A percentile compares a stretch with the other conserved stretches of the same genome.
Conservation (phyloP, 2,888 invertebrate species). For the Gymnosoma rotundatum region DNA sequence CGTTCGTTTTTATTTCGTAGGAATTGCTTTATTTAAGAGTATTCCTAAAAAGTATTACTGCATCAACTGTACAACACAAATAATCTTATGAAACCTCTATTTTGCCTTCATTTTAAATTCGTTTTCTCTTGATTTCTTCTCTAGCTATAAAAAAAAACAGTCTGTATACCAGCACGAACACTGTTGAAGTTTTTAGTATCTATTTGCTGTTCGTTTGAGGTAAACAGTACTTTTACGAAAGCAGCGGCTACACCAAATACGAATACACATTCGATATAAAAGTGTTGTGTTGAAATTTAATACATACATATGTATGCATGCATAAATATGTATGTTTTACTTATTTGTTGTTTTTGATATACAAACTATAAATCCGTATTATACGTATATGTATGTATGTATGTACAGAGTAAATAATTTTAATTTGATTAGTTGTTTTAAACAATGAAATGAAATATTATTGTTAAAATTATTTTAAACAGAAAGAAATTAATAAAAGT, state of each 20-base stretch:
- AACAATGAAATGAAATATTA: too few species aligned
- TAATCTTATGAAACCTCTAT: too few species aligned
- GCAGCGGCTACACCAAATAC: background rate
- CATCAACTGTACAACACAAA: too few species aligned
- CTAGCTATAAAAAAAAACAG: background rate
- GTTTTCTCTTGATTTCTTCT: too few species aligned
- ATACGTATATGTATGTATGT: background rate
- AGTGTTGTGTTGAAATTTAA: background rate
- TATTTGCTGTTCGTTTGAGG: conserved; percentile 5
- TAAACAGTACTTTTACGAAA: background rate
- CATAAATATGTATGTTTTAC: too few species aligned
- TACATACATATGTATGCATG: background rate
- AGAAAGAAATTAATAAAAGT: too few species aligned
- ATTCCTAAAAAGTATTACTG: too few species aligned
- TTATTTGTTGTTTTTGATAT: background rate
- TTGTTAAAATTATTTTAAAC: too few species aligned
- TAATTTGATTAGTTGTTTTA: background rate
- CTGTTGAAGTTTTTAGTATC: background rate
- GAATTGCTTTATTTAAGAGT: too few species aligned
- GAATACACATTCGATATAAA: background rate
- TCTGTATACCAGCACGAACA: background rate
- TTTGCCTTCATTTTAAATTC: too few species aligned
- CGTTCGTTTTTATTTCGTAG: too few species aligned
- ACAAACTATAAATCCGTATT: background rate
- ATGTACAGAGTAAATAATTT: background rate